Percentiles rank a stretch among this genome's conserved stretches.
phyloP scores from a whole-genome alignment of 1,140 invertebrate genomes.

The Teleogryllus occipitalis region DNA sequence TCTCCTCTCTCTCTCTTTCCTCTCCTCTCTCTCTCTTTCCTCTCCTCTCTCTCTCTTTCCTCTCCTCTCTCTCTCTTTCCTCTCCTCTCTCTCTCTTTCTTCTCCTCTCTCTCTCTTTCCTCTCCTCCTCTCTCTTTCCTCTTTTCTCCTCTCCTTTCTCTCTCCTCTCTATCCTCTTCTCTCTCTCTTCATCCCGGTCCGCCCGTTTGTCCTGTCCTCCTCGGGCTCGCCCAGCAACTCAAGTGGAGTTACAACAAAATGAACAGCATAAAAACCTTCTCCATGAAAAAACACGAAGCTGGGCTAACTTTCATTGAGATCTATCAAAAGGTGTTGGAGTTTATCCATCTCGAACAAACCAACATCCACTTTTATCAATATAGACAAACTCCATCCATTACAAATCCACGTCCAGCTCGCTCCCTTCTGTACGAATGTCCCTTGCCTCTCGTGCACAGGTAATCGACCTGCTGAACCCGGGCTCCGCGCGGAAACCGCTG shows the following conservation, averaged over 20 bases:
- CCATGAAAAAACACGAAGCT: too few relatives aligned
- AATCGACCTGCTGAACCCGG: constrained; percentile 87
- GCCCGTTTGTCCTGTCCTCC: too few relatives aligned
- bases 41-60: neutral
- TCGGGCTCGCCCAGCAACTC: too few relatives aligned
- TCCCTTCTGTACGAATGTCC: neutral
- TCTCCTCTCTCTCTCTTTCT: neutral
- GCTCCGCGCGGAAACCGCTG: constrained; percentile 67
- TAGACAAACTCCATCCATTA: too few relatives aligned
- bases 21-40: neutral
- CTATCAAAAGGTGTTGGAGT: too few relatives aligned
- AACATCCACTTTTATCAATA: too few relatives aligned
- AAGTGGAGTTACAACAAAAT: too few relatives aligned
- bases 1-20: neutral
- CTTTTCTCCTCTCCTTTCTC: neutral
- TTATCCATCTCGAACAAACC: too few relatives aligned
- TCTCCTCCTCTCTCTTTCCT: neutral
- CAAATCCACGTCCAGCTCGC: too few relatives aligned
- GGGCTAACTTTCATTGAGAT: too few relatives aligned
- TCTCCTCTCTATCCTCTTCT: neutral
- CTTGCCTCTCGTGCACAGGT: constrained; percentile 51
- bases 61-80: neutral
- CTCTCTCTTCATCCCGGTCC: neutral
- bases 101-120: neutral
- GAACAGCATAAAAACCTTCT: too few relatives aligned